Conservation (phyloP, 2,797 vertebrate genomes). For the Sebastes kiyomatsui region DNA sequence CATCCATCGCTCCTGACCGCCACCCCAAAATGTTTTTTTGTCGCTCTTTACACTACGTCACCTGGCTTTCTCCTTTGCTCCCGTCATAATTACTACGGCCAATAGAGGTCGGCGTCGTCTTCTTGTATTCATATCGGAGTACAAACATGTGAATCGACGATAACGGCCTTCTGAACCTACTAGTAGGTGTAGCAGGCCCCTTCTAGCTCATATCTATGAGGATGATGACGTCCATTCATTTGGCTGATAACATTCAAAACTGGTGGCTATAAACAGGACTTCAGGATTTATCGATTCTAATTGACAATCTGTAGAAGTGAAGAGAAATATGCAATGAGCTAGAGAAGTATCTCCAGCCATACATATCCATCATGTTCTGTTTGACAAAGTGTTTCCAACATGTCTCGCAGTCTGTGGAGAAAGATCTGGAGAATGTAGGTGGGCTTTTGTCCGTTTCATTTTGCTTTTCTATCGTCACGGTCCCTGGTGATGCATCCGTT, state of each 20-base stretch:
- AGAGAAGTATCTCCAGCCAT: not conserved
- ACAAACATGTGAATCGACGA: not conserved
- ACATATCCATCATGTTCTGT: not conserved
- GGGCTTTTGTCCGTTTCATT: slow-evolving; percentile 30
- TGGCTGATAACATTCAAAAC: not conserved
- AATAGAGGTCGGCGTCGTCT: not conserved
- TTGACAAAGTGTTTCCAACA: not conserved
- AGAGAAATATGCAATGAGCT: not conserved
- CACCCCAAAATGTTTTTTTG: accelerated
- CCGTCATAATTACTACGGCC: not conserved
- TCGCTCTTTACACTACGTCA: not conserved
- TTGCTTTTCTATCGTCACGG: not conserved
- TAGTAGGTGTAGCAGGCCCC: not conserved
- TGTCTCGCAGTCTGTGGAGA: not conserved
- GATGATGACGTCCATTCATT: not conserved
- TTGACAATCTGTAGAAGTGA: not conserved
- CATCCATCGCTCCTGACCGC: not conserved
- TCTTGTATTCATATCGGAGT: not conserved
- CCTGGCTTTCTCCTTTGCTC: not conserved
- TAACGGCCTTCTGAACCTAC: not conserved
- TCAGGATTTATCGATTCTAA: not conserved
- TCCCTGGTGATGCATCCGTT: slow-evolving; percentile 28
- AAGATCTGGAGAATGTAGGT: not conserved
- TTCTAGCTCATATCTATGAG: not conserved
- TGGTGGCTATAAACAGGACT: not conserved